Percentiles rank a stretch among this genome's conserved stretches.
phyloP scores from a whole-genome alignment of 1,140 invertebrate genomes.

The Proales similis region DNA sequence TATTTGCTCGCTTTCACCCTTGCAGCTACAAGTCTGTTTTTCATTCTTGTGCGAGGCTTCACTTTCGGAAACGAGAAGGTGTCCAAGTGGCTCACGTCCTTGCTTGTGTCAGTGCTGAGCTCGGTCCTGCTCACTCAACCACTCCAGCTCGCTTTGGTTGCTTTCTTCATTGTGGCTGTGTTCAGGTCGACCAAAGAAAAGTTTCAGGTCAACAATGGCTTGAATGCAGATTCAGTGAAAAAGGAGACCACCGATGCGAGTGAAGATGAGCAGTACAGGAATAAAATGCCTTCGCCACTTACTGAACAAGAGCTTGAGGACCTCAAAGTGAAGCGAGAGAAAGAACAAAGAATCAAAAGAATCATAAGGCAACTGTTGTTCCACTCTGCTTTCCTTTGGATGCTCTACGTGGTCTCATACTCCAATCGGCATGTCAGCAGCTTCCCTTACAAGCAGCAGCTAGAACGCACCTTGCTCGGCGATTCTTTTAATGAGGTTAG shows the following conservation, averaged over 20 bases:
- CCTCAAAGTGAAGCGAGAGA: background rate
- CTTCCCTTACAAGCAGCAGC: constrained; percentile 46
- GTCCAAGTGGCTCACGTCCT: constrained; percentile 58
- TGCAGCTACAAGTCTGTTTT: constrained; percentile 53
- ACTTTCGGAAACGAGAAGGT: constrained; percentile 58
- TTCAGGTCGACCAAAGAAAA: constrained; percentile 44
- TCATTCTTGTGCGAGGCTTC: constrained; percentile 58
- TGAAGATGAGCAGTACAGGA: too few species aligned
- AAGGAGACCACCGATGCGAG: too few species aligned
- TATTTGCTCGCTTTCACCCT: constrained; percentile 54
- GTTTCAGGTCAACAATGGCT: background rate
- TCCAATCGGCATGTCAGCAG: constrained; percentile 4
- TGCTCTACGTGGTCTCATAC: constrained; percentile 11
- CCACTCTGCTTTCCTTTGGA: background rate
- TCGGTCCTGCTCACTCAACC: constrained; percentile 59
- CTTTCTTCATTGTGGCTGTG: constrained; percentile 55
- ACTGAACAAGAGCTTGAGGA: background rate
- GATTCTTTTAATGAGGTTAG: too few species aligned
- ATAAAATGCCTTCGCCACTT: too few species aligned
- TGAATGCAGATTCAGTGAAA: background rate
- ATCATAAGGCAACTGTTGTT: constrained; percentile 17
- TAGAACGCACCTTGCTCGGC: too few species aligned
- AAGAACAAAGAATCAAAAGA: background rate
- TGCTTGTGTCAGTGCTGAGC: constrained; percentile 57
- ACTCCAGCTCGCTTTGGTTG: constrained; percentile 56